A percentile compares a stretch with the other conserved stretches of the same genome.
These are phyloP conservation scores for Lepilemur ruficaudatus DNA, from an alignment of 2,797 vertebrate species.

Conservation along the genomic window DNA sequence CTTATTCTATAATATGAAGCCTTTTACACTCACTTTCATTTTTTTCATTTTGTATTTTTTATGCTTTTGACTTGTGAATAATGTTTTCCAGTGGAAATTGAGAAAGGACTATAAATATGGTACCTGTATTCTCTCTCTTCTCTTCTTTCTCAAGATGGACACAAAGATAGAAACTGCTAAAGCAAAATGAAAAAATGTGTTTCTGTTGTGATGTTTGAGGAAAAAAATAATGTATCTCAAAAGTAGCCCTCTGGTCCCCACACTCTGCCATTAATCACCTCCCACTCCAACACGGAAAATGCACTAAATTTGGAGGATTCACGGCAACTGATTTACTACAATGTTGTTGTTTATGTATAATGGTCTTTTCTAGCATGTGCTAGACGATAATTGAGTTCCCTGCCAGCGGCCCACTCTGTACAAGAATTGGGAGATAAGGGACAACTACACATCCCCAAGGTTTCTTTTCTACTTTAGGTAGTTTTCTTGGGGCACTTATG, in stretches of 20 bases:
- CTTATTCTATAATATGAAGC: not conserved
- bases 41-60: not conserved
- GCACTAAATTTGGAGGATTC: not conserved
- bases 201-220: not conserved
- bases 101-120: not conserved
- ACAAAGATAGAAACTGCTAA: not conserved
- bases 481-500: not conserved
- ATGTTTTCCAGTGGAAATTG: not conserved
- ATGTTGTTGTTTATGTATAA: not conserved
- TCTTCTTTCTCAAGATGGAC: not conserved
- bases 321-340: not conserved
- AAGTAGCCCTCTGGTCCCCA: not conserved
- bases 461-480: not conserved
- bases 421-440: not conserved
- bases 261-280: not conserved
- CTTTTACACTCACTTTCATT: not conserved
- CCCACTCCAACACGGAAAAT: not conserved
- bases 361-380: not conserved
- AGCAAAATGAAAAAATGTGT: not conserved
- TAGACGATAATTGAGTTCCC: not conserved
- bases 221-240: not conserved
- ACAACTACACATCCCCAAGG: not conserved
- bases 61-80: not conserved
- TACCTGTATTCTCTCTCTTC: not conserved
- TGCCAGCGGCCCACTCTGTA: accelerated